Evolutionary conservation across 2,888 invertebrate species (phyloP).

Genomic region (Macrophya alboannulata): DNA sequence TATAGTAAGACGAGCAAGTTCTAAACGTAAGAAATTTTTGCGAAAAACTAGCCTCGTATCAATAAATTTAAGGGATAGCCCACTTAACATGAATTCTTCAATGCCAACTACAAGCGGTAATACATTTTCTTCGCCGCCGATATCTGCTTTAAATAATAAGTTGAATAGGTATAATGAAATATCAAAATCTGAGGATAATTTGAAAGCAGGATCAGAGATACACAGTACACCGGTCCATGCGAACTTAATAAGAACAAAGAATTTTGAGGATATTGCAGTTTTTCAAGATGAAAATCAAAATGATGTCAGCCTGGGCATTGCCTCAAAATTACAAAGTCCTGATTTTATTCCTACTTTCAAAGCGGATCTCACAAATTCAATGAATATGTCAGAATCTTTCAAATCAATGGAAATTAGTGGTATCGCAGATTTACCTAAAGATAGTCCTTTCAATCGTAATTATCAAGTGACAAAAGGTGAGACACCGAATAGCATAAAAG

Average conservation of each 20-base stretch:
- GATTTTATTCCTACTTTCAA: not conserved
- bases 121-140: slow-evolving; percentile 30
- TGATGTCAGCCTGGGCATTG: slow-evolving; percentile 57
- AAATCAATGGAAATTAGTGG: slow-evolving; percentile 49
- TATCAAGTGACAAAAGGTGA: not conserved
- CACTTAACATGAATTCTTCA: slow-evolving; percentile 64
- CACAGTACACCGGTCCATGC: slow-evolving; percentile 22
- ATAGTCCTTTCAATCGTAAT: slow-evolving; percentile 31
- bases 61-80: slow-evolving; percentile 61
- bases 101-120: slow-evolving; percentile 60
- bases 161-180: slow-evolving; percentile 39
- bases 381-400: slow-evolving; percentile 29
- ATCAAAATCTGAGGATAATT: slow-evolving; percentile 64
- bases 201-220: slow-evolving; percentile 42
- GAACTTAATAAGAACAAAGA: slow-evolving; percentile 63
- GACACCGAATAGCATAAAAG: not conserved
- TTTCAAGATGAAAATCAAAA: slow-evolving; percentile 68
- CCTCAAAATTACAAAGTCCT: slow-evolving; percentile 29
- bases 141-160: not conserved
- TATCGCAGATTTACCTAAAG: slow-evolving; percentile 35
- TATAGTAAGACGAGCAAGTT: slow-evolving; percentile 67
- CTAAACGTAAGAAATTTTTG: slow-evolving; percentile 62
- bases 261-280: slow-evolving; percentile 65
- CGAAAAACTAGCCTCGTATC: slow-evolving; percentile 29
- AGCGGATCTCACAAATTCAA: slow-evolving; percentile 28